Conservation (phyloP, 2,797 vertebrate species). For the Anabacerthia variegaticeps region DNA sequence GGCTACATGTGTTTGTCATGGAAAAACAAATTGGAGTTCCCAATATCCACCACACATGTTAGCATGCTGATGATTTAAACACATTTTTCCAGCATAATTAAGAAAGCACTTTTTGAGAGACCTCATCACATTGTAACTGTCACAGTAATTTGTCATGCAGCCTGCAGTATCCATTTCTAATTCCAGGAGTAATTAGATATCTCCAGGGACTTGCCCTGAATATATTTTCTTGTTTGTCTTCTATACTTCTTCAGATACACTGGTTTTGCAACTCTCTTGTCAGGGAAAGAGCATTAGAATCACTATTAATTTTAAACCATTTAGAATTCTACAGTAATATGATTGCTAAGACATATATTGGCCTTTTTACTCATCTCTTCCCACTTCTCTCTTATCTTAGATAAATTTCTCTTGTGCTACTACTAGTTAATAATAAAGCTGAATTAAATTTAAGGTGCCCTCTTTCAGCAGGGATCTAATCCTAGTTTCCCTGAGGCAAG, state of each 20-base stretch:
- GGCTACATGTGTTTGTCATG: not conserved
- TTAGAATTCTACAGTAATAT: not conserved
- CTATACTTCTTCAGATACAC: not conserved
- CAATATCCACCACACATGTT: not conserved
- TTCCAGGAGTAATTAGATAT: not conserved
- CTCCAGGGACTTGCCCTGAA: not conserved
- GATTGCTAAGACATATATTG: not conserved
- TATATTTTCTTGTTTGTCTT: not conserved
- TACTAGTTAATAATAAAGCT: not conserved
- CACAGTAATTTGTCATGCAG: not conserved
- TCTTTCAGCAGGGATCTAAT: not conserved
- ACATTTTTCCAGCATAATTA: not conserved
- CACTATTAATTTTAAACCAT: not conserved
- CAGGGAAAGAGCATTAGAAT: not conserved
- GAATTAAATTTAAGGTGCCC: not conserved
- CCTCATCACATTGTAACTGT: not conserved
- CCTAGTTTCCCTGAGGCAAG: not conserved
- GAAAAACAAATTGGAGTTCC: not conserved
- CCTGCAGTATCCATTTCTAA: not conserved
- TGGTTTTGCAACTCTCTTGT: not conserved
- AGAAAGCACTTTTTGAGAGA: not conserved
- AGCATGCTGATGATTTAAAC: not conserved
- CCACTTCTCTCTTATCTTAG: not conserved
- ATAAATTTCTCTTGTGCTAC: not conserved
- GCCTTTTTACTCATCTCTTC: not conserved